Conservation (phyloP, 2,888 invertebrate species). For the Pharmacophagus antenor region DNA sequence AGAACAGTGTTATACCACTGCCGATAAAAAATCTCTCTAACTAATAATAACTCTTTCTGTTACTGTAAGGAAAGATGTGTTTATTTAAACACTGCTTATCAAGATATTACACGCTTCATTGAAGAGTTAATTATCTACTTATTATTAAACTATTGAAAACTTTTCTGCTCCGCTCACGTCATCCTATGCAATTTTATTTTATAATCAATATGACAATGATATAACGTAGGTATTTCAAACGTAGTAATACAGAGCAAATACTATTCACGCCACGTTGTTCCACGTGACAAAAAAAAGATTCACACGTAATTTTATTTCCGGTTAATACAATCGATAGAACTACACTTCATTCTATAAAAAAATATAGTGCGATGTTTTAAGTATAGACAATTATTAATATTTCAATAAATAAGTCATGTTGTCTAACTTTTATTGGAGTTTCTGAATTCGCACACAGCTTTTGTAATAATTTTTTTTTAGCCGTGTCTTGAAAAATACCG, state of each 20-base stretch:
- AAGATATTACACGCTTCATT: neutral
- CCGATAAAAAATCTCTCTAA: no score
- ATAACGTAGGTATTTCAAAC: constrained; percentile 37
- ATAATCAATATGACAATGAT: constrained; percentile 33
- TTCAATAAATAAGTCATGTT: no score
- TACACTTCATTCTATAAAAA: neutral
- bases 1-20: neutral
- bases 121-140: constrained; percentile 31
- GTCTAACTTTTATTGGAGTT: no score
- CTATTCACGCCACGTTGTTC: constrained; percentile 22
- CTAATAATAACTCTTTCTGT: neutral
- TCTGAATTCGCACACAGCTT: no score
- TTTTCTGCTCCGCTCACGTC: constrained; percentile 33
- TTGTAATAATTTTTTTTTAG: no score
- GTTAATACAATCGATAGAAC: neutral
- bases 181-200: constrained; percentile 37
- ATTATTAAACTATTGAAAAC: constrained; percentile 38
- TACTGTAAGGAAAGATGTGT: neutral
- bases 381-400: no score
- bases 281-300: constrained; percentile 13
- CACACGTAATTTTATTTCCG: neutral
- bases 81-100: neutral
- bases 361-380: neutral
- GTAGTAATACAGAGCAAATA: constrained; percentile 27
- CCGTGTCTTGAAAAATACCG: no score